Percentiles rank a stretch among this genome's conserved stretches.
Conservation (phyloP, 2,113 vertebrate genomes). For the Sebastes fasciatus region DNA sequence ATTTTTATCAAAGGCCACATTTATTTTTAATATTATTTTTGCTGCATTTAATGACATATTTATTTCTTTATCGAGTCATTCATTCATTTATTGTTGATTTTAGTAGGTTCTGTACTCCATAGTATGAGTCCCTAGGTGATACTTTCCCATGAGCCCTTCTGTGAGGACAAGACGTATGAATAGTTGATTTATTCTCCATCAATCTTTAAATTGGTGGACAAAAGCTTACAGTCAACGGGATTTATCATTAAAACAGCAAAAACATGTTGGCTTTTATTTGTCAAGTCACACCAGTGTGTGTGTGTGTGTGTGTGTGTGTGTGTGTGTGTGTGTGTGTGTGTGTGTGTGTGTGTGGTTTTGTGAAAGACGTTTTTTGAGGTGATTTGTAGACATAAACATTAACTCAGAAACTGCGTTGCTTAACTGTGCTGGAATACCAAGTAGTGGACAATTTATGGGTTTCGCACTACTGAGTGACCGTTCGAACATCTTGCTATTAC, state of each 20-base stretch:
- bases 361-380: neutral
- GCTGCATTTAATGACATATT: no score
- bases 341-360: conserved; percentile 2
- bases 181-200: conserved; percentile 66
- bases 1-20: no score
- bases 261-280: conserved; percentile 8
- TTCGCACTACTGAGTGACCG: conserved; percentile 43
- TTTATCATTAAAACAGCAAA: conserved; percentile 56
- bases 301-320: conserved; percentile 9
- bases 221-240: conserved; percentile 3
- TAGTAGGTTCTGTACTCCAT: no score
- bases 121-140: neutral
- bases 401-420: conserved; percentile 55
- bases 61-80: no score
- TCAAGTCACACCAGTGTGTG: neutral
- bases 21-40: no score
- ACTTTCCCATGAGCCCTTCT: neutral
- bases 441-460: conserved; percentile 53
- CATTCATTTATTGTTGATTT: no score
- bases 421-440: conserved; percentile 47
- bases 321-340: conserved; percentile 1
- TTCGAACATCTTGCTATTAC: conserved; percentile 34
- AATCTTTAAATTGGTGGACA: conserved; percentile 25
- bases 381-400: conserved; percentile 58
- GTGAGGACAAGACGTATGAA: conserved; percentile 28